Evolutionary conservation across 2,113 vertebrate genomes (phyloP).

Genomic region (Orthonyx spaldingii): DNA sequence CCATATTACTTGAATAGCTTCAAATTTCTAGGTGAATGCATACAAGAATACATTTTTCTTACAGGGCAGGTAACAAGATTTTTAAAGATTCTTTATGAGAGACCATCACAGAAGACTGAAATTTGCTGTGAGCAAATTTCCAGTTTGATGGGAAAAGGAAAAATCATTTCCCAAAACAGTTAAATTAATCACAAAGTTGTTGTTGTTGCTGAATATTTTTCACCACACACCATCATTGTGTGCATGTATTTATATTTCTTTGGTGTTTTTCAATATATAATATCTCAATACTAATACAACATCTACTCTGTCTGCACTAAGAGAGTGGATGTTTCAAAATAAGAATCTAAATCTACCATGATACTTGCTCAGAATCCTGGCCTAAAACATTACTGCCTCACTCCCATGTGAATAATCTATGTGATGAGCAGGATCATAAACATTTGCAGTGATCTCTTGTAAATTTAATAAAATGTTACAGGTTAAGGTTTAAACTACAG

Average conservation of each 20-base stretch:
- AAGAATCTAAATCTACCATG: not conserved
- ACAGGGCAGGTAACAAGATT: not conserved
- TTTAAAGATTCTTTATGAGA: not conserved
- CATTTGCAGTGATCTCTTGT: not conserved
- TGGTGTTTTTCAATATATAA: not conserved
- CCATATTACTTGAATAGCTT: not conserved
- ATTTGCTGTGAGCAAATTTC: not conserved
- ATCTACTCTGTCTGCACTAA: not conserved
- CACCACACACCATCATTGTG: not conserved
- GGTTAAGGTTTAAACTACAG: not conserved
- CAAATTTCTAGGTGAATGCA: not conserved
- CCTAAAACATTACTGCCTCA: not conserved
- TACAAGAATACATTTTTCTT: not conserved
- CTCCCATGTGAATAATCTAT: not conserved
- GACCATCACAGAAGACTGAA: not conserved
- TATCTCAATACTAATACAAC: not conserved
- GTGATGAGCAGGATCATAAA: not conserved
- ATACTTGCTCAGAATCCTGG: not conserved
- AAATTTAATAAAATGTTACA: not conserved
- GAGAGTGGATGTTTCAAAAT: not conserved
- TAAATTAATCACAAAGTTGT: not conserved
- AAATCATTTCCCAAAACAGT: not conserved
- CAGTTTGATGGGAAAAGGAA: not conserved
- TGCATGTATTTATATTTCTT: not conserved
- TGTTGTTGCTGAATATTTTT: not conserved